Evolutionary conservation across 2,113 vertebrate species (phyloP), one percentile per base, ranked within the genome.

Genomic region (Irena cyanogastra): DNA sequence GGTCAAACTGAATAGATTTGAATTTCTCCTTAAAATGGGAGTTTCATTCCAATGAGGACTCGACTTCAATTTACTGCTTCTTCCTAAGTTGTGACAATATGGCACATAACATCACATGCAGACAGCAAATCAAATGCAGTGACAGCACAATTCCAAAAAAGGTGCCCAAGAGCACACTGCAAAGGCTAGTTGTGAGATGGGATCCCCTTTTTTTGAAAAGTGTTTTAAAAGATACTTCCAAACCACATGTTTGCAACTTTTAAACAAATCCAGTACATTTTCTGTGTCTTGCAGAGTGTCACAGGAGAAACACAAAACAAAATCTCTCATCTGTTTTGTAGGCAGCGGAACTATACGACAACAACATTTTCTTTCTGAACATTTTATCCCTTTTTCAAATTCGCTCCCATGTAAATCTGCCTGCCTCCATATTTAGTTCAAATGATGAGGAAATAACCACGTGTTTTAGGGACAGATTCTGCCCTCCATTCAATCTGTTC

Each of bases 1-100:
- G 98, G 98, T 98, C 98, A 98, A 97, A 97, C 96, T 97, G 98
- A 98, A 98, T 96, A 98, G 97, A 98, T 98, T 97, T 98, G 97
- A 98, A 98, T 98, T 98, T 97, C 96, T 97, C 87, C 97, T 98
- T 96, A 98, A 98, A 98, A 98, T 98, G 97, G 95, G 97, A 98
- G 97, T 98, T 98, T 98, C 98, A 98, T 98, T 98, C 97, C 97
- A 98, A 96, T 98, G 97, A 98, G 96, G 96, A 97, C 97, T 97
- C 89, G 16, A 97, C 97, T 98, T 98, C 98, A 98, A 98, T 98
- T 98, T 98, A 97, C 97, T 97, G 96, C 96, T 97, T 79, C 96
- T 97, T 97, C 96, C 97, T 80, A 98, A 98, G 96, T 96, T 98
- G 95, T 97, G 97, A 97, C 97, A 97, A 97, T 97, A 97, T 97